Conservation (phyloP, 2,797 vertebrate species). For the Pipistrellus kuhlii region DNA sequence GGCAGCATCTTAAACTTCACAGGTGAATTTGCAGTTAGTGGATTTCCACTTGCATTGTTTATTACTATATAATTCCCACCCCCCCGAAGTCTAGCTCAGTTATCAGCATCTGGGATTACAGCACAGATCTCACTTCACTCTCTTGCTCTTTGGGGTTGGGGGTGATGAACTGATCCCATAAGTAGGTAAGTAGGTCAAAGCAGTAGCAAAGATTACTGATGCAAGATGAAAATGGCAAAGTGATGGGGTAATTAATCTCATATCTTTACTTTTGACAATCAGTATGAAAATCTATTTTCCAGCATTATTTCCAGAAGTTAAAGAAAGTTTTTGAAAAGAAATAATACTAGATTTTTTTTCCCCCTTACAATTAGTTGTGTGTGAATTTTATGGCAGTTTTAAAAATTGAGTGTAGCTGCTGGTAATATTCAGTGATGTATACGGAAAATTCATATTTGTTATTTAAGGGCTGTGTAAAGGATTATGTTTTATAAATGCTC, state of each 20-base stretch:
- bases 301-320: not conserved
- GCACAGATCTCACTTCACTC: not conserved
- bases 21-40: not conserved
- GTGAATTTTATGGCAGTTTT: not conserved
- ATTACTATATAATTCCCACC: not conserved
- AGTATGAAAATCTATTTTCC: not conserved
- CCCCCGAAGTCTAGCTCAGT: not conserved
- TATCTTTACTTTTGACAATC: not conserved
- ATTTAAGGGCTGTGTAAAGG: not conserved
- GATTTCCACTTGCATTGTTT: not conserved
- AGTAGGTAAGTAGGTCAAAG: not conserved
- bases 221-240: not conserved
- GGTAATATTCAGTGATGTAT: not conserved
- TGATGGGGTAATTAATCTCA: not conserved
- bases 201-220: not conserved
- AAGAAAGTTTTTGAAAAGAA: conserved; percentile 33
- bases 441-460: not conserved
- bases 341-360: not conserved
- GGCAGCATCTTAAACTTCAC: not conserved
- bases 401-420: not conserved
- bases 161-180: not conserved
- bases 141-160: not conserved
- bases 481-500: not conserved
- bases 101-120: not conserved
- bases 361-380: not conserved